Conservation (phyloP, 2,888 invertebrate species). For the Limnephilus lunatus region DNA sequence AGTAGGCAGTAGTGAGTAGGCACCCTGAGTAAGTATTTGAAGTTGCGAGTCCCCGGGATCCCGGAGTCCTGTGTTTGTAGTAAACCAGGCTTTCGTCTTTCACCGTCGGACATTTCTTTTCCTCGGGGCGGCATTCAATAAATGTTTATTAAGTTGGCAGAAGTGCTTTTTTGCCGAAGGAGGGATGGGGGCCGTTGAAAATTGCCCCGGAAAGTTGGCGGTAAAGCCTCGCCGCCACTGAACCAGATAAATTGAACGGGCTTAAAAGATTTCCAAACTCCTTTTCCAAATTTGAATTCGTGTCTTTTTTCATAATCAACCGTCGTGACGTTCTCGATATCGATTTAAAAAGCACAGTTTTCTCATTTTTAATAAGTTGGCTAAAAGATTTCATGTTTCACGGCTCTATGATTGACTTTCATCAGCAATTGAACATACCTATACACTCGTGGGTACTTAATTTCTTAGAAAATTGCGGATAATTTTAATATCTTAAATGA, state of each 20-base stretch:
- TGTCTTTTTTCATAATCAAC: conserved; percentile 52
- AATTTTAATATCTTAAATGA: not conserved
- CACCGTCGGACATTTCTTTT: conserved; percentile 47
- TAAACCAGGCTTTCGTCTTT: conserved; percentile 48
- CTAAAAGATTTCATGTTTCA: not conserved
- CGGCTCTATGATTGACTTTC: not conserved
- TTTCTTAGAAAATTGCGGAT: not conserved
- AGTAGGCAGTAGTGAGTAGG: not conserved
- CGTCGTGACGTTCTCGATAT: conserved; percentile 37
- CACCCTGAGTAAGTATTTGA: not conserved
- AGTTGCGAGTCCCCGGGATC: not conserved
- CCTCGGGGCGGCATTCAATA: conserved; percentile 58
- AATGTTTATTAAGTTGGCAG: conserved; percentile 62
- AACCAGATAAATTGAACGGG: conserved; percentile 57
- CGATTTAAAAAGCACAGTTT: not conserved
- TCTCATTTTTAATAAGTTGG: not conserved
- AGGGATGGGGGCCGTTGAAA: conserved; percentile 46
- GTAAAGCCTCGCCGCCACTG: conserved; percentile 36
- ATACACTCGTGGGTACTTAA: not conserved
- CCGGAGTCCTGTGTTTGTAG: conserved; percentile 28
- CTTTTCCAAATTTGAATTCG: conserved; percentile 56
- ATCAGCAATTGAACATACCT: not conserved
- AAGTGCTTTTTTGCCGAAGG: conserved; percentile 59
- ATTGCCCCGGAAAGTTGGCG: conserved; percentile 42
- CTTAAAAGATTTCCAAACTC: conserved; percentile 55